Base-by-base conservation (phyloP, 1,140 invertebrate genomes). In the Gonioctena quinquepunctata region DNA sequence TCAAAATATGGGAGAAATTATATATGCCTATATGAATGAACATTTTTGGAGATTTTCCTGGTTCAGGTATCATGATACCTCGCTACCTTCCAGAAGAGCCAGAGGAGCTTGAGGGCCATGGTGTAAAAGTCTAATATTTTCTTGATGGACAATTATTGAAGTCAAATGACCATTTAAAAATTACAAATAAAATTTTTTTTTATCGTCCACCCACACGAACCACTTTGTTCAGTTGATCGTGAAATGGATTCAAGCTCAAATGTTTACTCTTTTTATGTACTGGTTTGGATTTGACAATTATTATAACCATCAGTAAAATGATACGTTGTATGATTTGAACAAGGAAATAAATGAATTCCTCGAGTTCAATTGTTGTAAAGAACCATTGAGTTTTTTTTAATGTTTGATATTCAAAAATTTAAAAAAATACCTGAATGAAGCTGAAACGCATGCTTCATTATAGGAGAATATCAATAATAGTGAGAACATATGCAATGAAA, bases 181-280 rank as follows among this genome's bases (percentile, higher is more conserved):
- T 70, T 7, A n/a, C 70, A 27, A 7, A 49, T 33, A 8, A 75
- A 60, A n/a, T 80, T 67, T 21, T 52, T 3, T 54, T 11, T 3
- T 79, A 52, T 65, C 79, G 64, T 25, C 79, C 77, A 19, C 79
- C 77, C 7, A 82, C 76, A 18, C 75, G 23, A 2, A 81, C 27
- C 2, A 80, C 13, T 18, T 28, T 26, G 8, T 57, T 66, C 13
- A 70, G 4, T 11, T 73, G 61, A 27, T 75, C 69, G 0, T 80
- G n/a, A 64, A 79, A 76, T 8, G 79, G 74, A 16, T 25, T 61
- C 23, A 71, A 21, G 6, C 19, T 50, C n/a, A 42, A 27, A 26
- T 67, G 6, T 57, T 62, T 68, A 26, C 64, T 71, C 50, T 62
- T 71, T 2, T 28, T 54, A 16, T 23, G n/a, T 19, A 73, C 8